Evolutionary conservation across 2,888 invertebrate species (phyloP).

Genomic region (Parascotia fuliginaria): DNA sequence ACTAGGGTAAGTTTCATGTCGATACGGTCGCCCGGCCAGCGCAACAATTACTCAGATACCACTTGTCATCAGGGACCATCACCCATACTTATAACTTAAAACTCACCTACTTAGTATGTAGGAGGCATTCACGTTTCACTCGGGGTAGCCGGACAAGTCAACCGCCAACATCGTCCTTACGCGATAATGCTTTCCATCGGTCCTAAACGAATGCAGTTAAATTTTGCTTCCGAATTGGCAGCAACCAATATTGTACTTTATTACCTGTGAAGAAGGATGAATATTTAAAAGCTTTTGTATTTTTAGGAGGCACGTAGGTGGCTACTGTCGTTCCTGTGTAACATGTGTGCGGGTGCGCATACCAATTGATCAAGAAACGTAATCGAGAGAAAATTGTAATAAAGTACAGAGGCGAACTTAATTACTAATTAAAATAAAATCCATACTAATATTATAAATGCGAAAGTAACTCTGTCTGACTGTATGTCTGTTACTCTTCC

Average conservation of each 20-base stretch:
- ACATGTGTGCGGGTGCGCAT: constrained; percentile 69
- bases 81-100: constrained; percentile 83
- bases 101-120: constrained; percentile 72
- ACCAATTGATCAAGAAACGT: constrained; percentile 72
- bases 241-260: constrained; percentile 43
- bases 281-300: constrained; percentile 23
- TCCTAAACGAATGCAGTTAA: constrained; percentile 62
- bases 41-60: constrained; percentile 64
- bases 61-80: constrained; percentile 54
- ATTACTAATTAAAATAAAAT: background rate
- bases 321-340: constrained; percentile 80
- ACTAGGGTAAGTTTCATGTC: constrained; percentile 70
- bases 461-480: too few species aligned
- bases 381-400: constrained; percentile 82
- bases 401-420: constrained; percentile 55
- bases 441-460: too few species aligned
- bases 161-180: constrained; percentile 65
- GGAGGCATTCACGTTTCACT: constrained; percentile 72
- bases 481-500: too few species aligned
- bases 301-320: constrained; percentile 56
- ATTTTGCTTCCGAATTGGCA: constrained; percentile 46
- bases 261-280: constrained; percentile 36
- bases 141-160: constrained; percentile 68
- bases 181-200: constrained; percentile 70
- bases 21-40: constrained; percentile 67